Base-by-base conservation (phyloP, 2,888 invertebrate genomes). In the Bhutanitis thaidina region DNA sequence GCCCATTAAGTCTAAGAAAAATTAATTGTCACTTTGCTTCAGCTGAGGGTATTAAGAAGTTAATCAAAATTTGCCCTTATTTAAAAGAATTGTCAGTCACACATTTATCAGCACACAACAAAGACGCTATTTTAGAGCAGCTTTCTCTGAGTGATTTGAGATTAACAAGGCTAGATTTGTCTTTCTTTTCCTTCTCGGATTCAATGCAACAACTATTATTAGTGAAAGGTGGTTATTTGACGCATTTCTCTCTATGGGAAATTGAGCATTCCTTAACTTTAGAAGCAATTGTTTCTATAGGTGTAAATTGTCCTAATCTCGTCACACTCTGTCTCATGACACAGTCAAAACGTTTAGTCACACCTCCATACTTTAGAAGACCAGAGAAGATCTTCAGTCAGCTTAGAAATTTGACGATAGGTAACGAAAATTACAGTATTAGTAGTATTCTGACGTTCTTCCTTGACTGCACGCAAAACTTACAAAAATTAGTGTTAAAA, bases 1-100 rank as follows among this genome's bases (percentile, higher is more conserved):
- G 82, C 12, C 87, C 89, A 0, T 68, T 90, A 16, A 77, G 77
- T 68, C 75, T 90, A 29, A 72, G 73, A 38, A 90, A 87, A 71
- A 80, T 89, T 0, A 89, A 87, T 52, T 84, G 82, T 57, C 89
- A 90, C 61, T 90, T 85, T 59, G 84, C 83, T 29, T 85, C 89
- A 27, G 82, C 81, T 7, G 80, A 80, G 10, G 83, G 88, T 50
- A 80, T 90, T 54, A 76, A 67, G 39, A 86, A 84, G 43, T 69
- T 90, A 45, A 71, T 86, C 1, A 80, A 75, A 62, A 83, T 90
- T 47, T 90, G 90, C 61, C 90, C 90, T 0, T 70, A 69, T 49
- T 62, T 90, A 25, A 76, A 67, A 51, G 89, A 90, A 60, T 59
- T 90, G 13, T 85, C 84, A 1, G 74, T 90, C 5, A 90, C 89